phyloP scores from a whole-genome alignment of 2,113 vertebrate genomes.

The Pseudopipra pipra region DNA sequence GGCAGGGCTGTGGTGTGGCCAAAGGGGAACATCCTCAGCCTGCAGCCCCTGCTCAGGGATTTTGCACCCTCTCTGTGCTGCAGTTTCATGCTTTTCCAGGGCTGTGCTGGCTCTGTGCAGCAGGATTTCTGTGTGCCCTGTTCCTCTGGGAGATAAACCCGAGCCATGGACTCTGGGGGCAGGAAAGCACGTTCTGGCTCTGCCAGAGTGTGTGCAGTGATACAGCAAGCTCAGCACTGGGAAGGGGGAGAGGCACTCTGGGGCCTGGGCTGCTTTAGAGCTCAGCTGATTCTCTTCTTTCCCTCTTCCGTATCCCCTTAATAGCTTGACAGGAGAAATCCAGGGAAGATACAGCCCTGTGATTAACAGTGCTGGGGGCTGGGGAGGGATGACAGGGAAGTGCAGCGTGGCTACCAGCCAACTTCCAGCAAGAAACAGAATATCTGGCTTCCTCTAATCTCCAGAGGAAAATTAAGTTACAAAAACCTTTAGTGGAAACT shows the following conservation, averaged over 20 bases:
- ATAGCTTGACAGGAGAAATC: conserved; percentile 70
- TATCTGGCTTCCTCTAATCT: conserved; percentile 73
- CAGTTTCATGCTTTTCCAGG: background rate
- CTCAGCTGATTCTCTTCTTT: conserved; percentile 59
- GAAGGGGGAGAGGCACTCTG: conserved; percentile 7
- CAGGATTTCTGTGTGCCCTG: background rate
- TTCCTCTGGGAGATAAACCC: background rate
- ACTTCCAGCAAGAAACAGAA: conserved; percentile 70
- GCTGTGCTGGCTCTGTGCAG: fast-evolving
- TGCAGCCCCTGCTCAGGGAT: background rate
- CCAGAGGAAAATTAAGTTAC: conserved; percentile 72
- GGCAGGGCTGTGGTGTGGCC: background rate
- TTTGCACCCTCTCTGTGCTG: background rate
- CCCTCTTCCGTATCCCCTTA: conserved; percentile 52
- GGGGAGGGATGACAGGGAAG: conserved; percentile 48
- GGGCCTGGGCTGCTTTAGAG: conserved; percentile 52
- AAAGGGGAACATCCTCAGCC: background rate
- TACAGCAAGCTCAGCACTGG: conserved; percentile 12
- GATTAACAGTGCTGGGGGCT: conserved; percentile 56
- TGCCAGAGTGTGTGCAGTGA: background rate
- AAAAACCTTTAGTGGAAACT: conserved; percentile 72
- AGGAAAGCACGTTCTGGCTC: background rate
- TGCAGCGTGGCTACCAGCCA: conserved; percentile 64
- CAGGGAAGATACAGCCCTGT: conserved; percentile 62
- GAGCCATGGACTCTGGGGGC: background rate